Evolutionary conservation across 2,888 invertebrate species (phyloP), one percentile per base, ranked within the genome.

Genomic region (Ametastegia equiseti): DNA sequence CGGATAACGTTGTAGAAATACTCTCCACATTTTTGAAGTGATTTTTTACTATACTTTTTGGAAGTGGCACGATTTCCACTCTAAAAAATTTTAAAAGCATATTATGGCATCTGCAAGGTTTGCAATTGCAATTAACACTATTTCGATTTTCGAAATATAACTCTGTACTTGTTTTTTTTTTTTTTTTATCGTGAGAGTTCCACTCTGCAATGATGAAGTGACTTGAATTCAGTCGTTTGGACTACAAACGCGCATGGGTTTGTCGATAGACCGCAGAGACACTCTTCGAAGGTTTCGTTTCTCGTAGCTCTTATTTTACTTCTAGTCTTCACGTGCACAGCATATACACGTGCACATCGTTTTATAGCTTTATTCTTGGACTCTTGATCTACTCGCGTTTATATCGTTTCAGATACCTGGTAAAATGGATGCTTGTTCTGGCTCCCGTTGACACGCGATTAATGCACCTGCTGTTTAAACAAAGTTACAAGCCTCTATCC

Each of bases 381-480:
- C 65, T 39, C 65, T 7, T 67, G 65, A 67, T 67, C 65, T 67
- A 67, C 65, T 23, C 19, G 39, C 30, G 45, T 42, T 45, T 45
- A 36, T 42, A 45, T 71, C 4, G 45, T 19, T 67, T 13, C 54
- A 75, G 75, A 36, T 75, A 75, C 4, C 19, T 11, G 27, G 45
- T 57, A 50, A 54, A 75, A 75, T 33, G 36, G 13, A 75, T 75
- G 75, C 54, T 19, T 50, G 19, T 50, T 33, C 54, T 75, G 50
- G 19, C 54, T 75, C 9, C 39, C 36, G 50, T 75, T 75, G 75
- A 75, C 75, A 75, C 54, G 75, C 54, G 75, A 75, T 75, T 75
- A 75, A 75, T 75, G 54, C 75, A 75, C 75, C 75, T 75, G 75
- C 75, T 57, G 75, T 75, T 75, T 57, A 19, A 50, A 57, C 75